phyloP scores from a whole-genome alignment of 2,888 invertebrate genomes.

The Idaea aversata region DNA sequence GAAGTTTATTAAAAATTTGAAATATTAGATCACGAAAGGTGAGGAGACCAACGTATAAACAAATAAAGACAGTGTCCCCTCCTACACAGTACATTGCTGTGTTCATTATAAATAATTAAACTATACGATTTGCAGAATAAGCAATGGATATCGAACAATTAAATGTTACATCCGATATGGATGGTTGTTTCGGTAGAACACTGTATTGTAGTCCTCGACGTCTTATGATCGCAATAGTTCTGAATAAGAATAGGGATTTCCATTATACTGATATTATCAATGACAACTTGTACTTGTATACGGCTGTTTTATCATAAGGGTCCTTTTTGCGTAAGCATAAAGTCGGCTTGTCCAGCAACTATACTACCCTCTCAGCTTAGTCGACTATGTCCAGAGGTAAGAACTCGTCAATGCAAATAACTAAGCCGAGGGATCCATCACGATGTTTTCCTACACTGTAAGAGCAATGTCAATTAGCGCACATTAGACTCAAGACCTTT shows the following conservation, averaged over 20 bases:
- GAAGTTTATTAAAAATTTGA: not conserved
- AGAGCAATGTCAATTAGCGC: no score
- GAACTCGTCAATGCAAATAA: no score
- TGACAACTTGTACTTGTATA: not conserved
- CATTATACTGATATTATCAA: constrained; percentile 35
- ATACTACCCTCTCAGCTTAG: no score
- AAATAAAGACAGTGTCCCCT: not conserved
- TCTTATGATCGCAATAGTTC: constrained; percentile 67
- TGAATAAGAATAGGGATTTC: constrained; percentile 8
- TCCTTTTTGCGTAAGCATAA: no score
- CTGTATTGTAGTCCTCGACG: constrained; percentile 34
- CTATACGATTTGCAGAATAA: constrained; percentile 15
- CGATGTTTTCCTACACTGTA: no score
- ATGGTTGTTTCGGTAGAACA: constrained; percentile 24
- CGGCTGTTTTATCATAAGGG: no score
- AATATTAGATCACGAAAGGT: not conserved
- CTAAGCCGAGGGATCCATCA: no score
- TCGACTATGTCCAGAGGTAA: no score
- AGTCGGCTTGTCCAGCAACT: no score
- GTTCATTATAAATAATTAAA: constrained; percentile 13
- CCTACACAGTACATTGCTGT: constrained; percentile 16
- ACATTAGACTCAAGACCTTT: no score
- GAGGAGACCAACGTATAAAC: not conserved
- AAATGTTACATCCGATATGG: constrained; percentile 12
- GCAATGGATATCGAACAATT: constrained; percentile 32